Evolutionary conservation across 2,888 invertebrate species (phyloP), one percentile per base, ranked within the genome.

Genomic region (Nomada ferruginata): DNA sequence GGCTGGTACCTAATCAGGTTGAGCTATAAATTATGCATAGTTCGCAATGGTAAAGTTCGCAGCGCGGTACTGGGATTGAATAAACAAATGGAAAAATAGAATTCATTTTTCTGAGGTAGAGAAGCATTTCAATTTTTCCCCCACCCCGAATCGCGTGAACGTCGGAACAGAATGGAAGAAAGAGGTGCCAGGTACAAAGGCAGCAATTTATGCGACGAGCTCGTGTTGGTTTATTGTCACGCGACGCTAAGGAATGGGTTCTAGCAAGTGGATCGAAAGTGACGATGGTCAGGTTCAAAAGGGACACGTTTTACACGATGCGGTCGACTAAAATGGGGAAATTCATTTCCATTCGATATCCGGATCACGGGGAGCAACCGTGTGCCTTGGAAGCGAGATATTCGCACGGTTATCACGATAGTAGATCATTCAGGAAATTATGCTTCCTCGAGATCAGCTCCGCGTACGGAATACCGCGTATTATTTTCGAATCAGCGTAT

Each of bases 271-370:
- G 20, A 23, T 73, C 44, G 29, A 55, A 53, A 71, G 47, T 29
- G 42, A 20, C 42, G 52, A 50, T 47, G 42, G 64, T 26, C 57
- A 47, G 52, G 76, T 80, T 83, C 84, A 83, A 85, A 82, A 60
- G 52, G 52, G 59, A 75, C 61, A 29, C 63, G 64, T 74, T 79
- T 77, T 76, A 57, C 72, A 71, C 71, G 73, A 20, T 55, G 60
- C 36, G 44, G 72, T 55, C 69, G 63, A 71, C 74, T 76, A 72
- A 75, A 78, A 65, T 69, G 68, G 42, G 60, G 82, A 85, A 85
- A 84, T 87, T 87, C 87, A 85, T 87, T 87, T 87, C 87, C 85
- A 87, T 83, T 85, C 80, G 85, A 84, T 87, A 85, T 85, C 82
- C 75, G 76, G 80, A 50, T 57, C 61, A 63, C 47, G 47, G 36